These are phyloP conservation scores for Campylorhamphus procurvoides DNA, from an alignment of 2,113 vertebrate species.

Conservation along the genomic window DNA sequence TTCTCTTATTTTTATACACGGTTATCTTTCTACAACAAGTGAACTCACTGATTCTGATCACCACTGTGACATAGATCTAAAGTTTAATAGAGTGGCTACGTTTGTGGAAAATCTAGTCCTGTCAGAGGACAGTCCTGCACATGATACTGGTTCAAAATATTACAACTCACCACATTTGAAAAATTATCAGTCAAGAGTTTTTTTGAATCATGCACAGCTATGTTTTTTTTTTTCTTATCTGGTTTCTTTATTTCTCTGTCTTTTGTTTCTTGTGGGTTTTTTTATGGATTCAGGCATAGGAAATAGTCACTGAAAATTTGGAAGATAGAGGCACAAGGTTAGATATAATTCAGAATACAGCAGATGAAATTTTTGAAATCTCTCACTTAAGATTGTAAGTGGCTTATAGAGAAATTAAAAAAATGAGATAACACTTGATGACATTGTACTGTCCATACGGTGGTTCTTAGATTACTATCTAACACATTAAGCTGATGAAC, in stretches of 20 bases:
- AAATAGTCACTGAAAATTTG: neutral
- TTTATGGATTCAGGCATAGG: neutral
- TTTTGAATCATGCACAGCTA: neutral
- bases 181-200: neutral
- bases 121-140: neutral
- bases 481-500: constrained; percentile 58
- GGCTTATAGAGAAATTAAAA: constrained; percentile 16
- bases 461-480: neutral
- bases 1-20: neutral
- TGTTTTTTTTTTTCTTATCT: neutral
- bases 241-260: neutral
- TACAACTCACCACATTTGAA: neutral
- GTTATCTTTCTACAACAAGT: neutral
- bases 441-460: constrained; percentile 7
- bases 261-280: neutral
- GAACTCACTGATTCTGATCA: neutral
- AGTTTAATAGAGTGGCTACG: neutral
- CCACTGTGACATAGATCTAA: neutral
- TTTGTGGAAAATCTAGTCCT: neutral
- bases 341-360: constrained; percentile 49
- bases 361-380: constrained; percentile 41
- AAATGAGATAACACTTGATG: constrained; percentile 23
- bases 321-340: constrained; percentile 1
- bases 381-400: constrained; percentile 12
- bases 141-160: neutral